A percentile compares a stretch with the other conserved stretches of the same genome.
phyloP scores from a whole-genome alignment of 2,113 vertebrate genomes.

The Bolborhynchus lineola region DNA sequence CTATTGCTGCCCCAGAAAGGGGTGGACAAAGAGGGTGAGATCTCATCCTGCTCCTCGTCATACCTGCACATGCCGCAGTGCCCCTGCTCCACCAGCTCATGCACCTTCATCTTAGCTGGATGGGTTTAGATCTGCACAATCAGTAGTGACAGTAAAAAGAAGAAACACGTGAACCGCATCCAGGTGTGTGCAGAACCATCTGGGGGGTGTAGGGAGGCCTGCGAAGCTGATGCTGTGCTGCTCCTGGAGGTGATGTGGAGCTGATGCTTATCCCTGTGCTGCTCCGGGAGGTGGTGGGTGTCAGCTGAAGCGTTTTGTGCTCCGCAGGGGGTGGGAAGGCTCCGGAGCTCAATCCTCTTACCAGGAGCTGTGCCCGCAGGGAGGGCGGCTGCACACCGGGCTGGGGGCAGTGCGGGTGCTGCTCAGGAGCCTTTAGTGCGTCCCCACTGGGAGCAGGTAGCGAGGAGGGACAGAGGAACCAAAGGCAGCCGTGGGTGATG shows the following conservation, averaged over 20 bases:
- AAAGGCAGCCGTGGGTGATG: background rate
- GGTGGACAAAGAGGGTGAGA: background rate
- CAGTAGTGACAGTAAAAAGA: background rate
- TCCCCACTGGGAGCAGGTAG: background rate
- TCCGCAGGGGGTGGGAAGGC: background rate
- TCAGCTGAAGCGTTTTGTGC: background rate
- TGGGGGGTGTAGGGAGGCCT: background rate
- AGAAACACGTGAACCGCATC: background rate
- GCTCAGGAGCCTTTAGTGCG: background rate
- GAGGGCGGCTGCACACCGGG: background rate
- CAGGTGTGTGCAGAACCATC: background rate
- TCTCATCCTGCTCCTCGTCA: background rate
- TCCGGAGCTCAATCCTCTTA: background rate
- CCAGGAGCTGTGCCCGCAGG: background rate
- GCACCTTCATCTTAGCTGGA: background rate
- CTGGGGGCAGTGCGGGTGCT: fast-evolving
- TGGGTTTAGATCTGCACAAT: background rate
- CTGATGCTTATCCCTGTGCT: background rate
- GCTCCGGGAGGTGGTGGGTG: background rate
- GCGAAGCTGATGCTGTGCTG: background rate
- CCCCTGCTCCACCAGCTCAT: background rate
- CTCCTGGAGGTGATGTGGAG: background rate
- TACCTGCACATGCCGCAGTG: background rate
- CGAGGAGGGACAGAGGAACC: background rate
- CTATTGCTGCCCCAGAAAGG: background rate